A percentile compares a stretch with the other conserved stretches of the same genome.
These are phyloP conservation scores for Eucidaris tribuloides DNA, from an alignment of 35 echinoderm and acorn worm species.

Conservation along the genomic window DNA sequence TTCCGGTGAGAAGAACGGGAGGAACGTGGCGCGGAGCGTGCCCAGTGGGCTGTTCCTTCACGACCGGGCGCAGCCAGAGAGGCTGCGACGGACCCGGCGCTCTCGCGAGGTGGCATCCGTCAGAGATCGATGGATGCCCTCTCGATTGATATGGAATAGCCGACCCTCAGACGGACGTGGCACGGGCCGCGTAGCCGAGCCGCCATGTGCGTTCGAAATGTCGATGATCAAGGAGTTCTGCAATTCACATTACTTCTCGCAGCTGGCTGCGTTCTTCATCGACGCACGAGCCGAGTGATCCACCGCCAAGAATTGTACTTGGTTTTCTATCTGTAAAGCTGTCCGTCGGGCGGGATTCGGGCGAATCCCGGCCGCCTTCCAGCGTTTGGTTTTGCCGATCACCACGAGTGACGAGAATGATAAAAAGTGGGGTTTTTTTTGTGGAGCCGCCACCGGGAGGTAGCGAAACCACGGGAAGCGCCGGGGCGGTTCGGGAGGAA, in stretches of 20 bases:
- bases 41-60: not conserved
- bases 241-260: conserved; percentile 92
- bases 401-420: not conserved
- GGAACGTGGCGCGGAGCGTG: not conserved
- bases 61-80: not conserved
- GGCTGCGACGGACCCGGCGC: not conserved
- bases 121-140: not conserved
- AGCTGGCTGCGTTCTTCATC: no score
- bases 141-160: not conserved
- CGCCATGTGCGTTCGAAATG: conserved; percentile 77
- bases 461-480: not conserved
- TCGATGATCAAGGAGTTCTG: conserved; percentile 4
- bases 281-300: conserved; percentile 97
- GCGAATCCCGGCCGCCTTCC: no score
- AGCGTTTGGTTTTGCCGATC: not conserved
- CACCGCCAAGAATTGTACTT: conserved; percentile 80
- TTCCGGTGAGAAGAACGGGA: not conserved
- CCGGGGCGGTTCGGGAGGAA: not conserved
- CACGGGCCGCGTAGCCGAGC: conserved; percentile 22
- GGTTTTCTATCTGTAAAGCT: no score
- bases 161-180: conserved; percentile 58
- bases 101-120: not conserved
- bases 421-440: not conserved
- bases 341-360: no score
- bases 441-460: not conserved